Evolutionary conservation across 2,888 invertebrate species (phyloP), one percentile per base, ranked within the genome.

Genomic region (Nymphalis polychloros): DNA sequence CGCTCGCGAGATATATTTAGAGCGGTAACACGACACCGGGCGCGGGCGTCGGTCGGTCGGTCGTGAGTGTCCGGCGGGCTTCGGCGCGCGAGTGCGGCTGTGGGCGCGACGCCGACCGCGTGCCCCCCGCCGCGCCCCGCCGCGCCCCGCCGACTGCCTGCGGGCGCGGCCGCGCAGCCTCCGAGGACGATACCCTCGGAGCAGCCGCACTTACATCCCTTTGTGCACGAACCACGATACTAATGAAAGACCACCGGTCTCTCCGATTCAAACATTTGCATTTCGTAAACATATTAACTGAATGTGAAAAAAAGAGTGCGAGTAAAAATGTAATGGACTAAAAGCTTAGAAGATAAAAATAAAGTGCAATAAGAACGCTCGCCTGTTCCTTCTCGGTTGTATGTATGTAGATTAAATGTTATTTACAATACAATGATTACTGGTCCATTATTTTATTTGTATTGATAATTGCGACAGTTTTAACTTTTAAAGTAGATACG

Each of bases 11-110:
- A 79, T 92, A 92, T 91, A 89, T 91, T 87, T 92, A 91, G 91
- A 88, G 89, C 86, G 85, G 92, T 92, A 92, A 92, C 89, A 87
- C 90, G 92, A 92, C 90, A 92, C 92, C 91, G 86, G 84, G 83
- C 87, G 87, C 87, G 84, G 85, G 85, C 84, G 86, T 81, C 84
- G 84, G 83, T 87, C 89, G 90, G 80, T 86, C 87, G 89, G 76
- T 84, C 89, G 92, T 90, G 83, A 72, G 77, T 77, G 75, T 81
- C 77, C 59, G 77, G 86, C 86, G 87, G 84, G 84, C 80, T 71
- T 79, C 77, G 84, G 86, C 88, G 89, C 89, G 88, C 88, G 90
- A 90, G 85, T 90, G 90, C 77, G 78, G 70, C 68, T 71, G 66
- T 48, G 74, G 74, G 64, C 63, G 67, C 64, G 46, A 67, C 67